Percentiles rank a stretch among this genome's conserved stretches.
These are phyloP conservation scores for Eupelmus urozonus DNA, from an alignment of 2,888 invertebrate genomes.

Conservation along the genomic window DNA sequence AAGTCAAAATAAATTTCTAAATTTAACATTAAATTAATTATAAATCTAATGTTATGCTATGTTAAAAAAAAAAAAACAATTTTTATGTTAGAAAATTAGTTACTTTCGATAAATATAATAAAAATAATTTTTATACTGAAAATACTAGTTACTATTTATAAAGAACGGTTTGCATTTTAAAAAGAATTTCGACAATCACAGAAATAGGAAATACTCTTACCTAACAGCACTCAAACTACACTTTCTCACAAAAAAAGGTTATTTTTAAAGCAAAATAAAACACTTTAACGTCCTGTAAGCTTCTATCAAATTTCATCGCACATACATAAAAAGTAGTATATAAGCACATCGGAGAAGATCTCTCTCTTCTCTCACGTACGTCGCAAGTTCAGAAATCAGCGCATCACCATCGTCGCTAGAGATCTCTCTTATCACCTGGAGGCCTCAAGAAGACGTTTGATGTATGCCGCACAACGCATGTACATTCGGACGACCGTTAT, in stretches of 20 bases:
- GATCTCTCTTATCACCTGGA: not conserved
- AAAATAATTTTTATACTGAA: no score
- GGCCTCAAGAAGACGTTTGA: conserved; percentile 1
- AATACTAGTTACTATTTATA: no score
- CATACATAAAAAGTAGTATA: not conserved
- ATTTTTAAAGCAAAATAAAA: not conserved
- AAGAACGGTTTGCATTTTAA: conserved; percentile 7
- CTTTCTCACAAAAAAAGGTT: conserved; percentile 12
- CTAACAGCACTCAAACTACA: not conserved
- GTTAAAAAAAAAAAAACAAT: no score
- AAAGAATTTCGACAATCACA: conserved; percentile 3
- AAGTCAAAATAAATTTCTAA: no score
- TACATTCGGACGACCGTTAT: conserved; percentile 29
- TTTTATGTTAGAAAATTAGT: no score
- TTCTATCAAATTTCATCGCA: conserved; percentile 14
- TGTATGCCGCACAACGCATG: not conserved
- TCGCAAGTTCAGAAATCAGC: not conserved
- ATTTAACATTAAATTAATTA: no score
- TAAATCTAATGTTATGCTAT: no score
- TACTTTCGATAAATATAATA: no score
- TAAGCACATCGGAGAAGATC: conserved; percentile 2
- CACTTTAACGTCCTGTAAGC: conserved; percentile 49
- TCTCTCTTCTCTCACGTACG: not conserved
- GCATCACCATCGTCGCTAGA: not conserved
- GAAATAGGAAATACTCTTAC: not conserved